Base-by-base conservation (phyloP, 2,888 invertebrate species). In the Carterocephalus palaemon region DNA sequence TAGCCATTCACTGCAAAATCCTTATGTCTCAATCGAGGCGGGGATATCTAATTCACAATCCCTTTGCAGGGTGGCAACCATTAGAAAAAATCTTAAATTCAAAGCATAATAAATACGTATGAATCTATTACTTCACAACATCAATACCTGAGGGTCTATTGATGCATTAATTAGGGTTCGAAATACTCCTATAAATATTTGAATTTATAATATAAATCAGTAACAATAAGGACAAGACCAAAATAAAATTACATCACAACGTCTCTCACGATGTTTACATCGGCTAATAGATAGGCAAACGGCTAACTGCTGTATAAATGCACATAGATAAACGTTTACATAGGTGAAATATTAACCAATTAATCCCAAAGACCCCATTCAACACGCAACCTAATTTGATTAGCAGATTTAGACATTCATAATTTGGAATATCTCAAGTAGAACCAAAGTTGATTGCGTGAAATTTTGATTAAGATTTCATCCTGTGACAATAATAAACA, bases 291-390 rank as follows among this genome's bases (percentile, higher is more conserved):
- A 81, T 77, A 82, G 79, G 75, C 81, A 78, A 54, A 83, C 80
- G 83, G 77, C 85, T 85, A 86, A 83, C 77, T 83, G 79, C 80
- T 75, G 73, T 70, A 71, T 70, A 75, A 74, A 85, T 85, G 81
- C 84, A 85, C 84, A 85, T 82, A 81, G 62, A 84, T 65, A 75
- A 76, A 84, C 80, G 75, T 72, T 69, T 70, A 46, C 32, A 37
- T 43, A 43, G 43, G 43, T 43, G 43, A 43, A 43, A 45, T 45
- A 37, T 45, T 45, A 45, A 45, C 43, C 43, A 45, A 45, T 45
- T 12, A 19, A n/a, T 22, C 31, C 5, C 29, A 23, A 17, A 32
- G 13, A 16, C 8, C 8, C 19, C 34, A 20, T 26, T 19, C 19
- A 20, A 16, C 9, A 33, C 26, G 34, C 34, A 28, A 34, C 8